These are phyloP conservation scores for Ips nitidus DNA, from an alignment of 1,140 invertebrate species.

Conservation along the genomic window DNA sequence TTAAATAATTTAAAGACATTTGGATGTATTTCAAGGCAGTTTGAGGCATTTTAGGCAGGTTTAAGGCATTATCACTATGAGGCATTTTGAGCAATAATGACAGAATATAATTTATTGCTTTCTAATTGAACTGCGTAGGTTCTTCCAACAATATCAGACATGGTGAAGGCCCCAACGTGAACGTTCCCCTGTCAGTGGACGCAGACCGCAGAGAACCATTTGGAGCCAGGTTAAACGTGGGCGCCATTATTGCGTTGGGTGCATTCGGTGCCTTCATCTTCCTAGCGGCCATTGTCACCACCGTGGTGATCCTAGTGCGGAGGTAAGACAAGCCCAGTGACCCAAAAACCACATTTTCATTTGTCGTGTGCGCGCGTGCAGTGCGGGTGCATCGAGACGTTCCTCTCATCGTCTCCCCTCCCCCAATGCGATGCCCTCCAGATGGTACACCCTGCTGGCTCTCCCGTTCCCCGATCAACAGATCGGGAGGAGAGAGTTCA, in stretches of 20 bases:
- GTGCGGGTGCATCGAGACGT: slow-evolving; percentile 54
- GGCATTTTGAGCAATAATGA: no score
- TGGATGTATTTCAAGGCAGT: no score
- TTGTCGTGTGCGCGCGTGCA: slow-evolving; percentile 29
- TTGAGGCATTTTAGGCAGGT: no score
- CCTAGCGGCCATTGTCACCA: slow-evolving; percentile 84
- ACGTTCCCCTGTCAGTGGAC: slow-evolving; percentile 68
- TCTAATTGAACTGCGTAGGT: slow-evolving; percentile 40
- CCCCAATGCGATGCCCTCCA: slow-evolving; percentile 64
- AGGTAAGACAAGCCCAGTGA: slow-evolving; percentile 66
- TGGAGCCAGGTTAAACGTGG: slow-evolving; percentile 77
- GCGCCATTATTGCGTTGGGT: slow-evolving; percentile 84
- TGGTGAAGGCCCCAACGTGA: slow-evolving; percentile 63
- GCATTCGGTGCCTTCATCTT: slow-evolving; percentile 90
- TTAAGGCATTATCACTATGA: no score
- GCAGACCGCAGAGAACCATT: slow-evolving; percentile 64
- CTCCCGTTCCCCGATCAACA: slow-evolving; percentile 90
- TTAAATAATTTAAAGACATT: not conserved
- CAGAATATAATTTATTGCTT: not conserved
- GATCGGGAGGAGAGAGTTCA: slow-evolving; percentile 79
- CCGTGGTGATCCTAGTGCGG: slow-evolving; percentile 83
- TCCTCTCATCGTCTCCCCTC: slow-evolving; percentile 55
- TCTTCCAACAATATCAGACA: slow-evolving; percentile 55
- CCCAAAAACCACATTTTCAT: not conserved
- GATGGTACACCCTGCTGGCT: slow-evolving; percentile 87